Percentiles rank a stretch among this genome's conserved stretches.
phyloP scores from a whole-genome alignment of 2,113 vertebrate genomes.

The Sturnira hondurensis region DNA sequence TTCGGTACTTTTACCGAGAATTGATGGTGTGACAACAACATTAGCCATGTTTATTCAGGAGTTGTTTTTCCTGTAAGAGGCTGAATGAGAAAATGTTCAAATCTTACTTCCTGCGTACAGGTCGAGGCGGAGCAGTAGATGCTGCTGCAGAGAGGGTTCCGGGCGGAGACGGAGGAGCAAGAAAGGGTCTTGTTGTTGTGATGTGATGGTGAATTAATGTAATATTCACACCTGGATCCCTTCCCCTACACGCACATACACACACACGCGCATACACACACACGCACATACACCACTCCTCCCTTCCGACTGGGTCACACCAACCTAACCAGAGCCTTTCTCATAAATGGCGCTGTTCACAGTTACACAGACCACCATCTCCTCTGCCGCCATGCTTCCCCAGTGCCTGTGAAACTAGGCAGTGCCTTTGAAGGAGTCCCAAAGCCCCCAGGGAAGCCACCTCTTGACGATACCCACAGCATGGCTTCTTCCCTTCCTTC shows the following conservation, averaged over 20 bases:
- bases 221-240: neutral
- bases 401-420: neutral
- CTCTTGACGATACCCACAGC: neutral
- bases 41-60: neutral
- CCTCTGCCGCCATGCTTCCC: neutral
- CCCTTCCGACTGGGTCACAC: neutral
- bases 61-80: neutral
- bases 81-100: neutral
- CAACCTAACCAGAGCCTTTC: neutral
- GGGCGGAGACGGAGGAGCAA: neutral
- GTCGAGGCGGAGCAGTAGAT: neutral
- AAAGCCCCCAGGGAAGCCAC: neutral
- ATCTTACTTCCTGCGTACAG: neutral
- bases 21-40: neutral
- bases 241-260: too few relatives aligned
- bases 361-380: neutral
- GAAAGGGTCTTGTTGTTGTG: neutral
- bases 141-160: neutral
- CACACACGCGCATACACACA: neutral
- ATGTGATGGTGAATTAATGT: neutral
- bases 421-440: neutral
- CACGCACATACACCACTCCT: neutral
- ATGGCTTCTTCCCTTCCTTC: neutral
- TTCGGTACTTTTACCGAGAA: neutral
- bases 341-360: neutral